Evolutionary conservation across 2,113 vertebrate genomes (phyloP), one percentile per base, ranked within the genome.

Genomic region (Recurvirostra avosetta): DNA sequence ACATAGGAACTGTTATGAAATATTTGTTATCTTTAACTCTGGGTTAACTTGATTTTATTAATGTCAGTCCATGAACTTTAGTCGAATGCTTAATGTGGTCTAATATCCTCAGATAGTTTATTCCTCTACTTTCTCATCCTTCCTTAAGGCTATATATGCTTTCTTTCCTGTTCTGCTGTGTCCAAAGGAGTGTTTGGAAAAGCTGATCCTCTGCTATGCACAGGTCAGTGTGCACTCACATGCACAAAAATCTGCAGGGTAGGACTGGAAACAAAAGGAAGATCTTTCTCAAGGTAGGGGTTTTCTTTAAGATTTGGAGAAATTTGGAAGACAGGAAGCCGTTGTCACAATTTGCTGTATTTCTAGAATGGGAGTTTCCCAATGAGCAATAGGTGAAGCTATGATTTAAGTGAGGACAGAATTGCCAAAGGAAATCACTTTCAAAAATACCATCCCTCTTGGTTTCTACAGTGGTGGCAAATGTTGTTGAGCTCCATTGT

Each of bases 31-130:
- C 66, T 91, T 76, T 66, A 70, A 50, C 90, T 79, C 56, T 88
- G 82, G 20, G 59, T 90, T 94, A 80, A 73, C 81, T 88, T 93
- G 45, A 38, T 95, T 90, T 95, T 95, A 81, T 92, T 84, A 63
- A 84, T 80, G 85, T 88, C 86, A 52, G 18, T 85, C 53, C 40
- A 23, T 88, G 71, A 88, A 84, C 79, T 86, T 88, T 79, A 95
- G 55, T 70, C 4, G 59, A 90, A 92, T 71, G 50, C 38, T 83
- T 90, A 71, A 77, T 92, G 41, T 36, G 41, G 14, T 80, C 45
- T 58, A 45, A 76, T 59, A 43, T 76, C 40, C 58, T 38, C 32
- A 56, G 52, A 25, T 38, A 43, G 53, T 32, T 79, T 79, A 40
- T 63, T 86, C 67, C 55, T 86, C 38, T 83, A 1, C 45, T 83